Evolutionary conservation across 23 tunicate genomes (phyloP).

Genomic region (Styela clava): DNA sequence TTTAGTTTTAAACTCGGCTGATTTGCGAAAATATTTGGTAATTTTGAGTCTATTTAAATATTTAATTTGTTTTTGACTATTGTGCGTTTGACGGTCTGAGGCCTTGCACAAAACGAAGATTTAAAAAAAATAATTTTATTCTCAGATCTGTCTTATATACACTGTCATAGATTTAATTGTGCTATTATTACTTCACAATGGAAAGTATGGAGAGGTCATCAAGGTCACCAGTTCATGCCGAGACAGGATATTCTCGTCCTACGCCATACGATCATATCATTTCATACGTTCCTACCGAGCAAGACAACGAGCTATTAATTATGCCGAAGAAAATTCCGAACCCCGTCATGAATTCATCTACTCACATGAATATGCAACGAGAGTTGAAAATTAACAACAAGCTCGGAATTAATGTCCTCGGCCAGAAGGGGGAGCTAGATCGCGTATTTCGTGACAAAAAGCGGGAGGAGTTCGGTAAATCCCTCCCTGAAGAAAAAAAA

Average conservation of each 20-base stretch:
- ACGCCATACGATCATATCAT: slow-evolving; percentile 27
- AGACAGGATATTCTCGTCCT: neutral
- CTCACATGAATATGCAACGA: slow-evolving; percentile 58
- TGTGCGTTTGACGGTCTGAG: too few relatives aligned
- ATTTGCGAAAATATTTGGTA: too few relatives aligned
- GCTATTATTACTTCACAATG: neutral
- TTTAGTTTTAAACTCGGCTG: too few relatives aligned
- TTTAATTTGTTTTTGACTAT: too few relatives aligned
- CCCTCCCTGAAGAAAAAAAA: slow-evolving; percentile 17
- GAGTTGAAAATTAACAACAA: slow-evolving; percentile 78
- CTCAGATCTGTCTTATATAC: too few relatives aligned
- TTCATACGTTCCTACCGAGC: slow-evolving; percentile 22
- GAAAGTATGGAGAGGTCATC: neutral
- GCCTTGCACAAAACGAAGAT: too few relatives aligned
- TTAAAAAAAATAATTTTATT: too few relatives aligned
- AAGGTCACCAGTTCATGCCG: neutral
- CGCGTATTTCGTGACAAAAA: slow-evolving; percentile 51
- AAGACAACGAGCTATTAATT: slow-evolving; percentile 55
- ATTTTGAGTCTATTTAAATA: too few relatives aligned
- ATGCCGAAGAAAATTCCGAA: slow-evolving; percentile 73
- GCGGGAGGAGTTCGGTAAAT: slow-evolving; percentile 30
- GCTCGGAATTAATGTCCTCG: slow-evolving; percentile 74
- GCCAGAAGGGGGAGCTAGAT: slow-evolving; percentile 65
- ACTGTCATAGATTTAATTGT: neutral
- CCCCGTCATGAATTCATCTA: slow-evolving; percentile 65